Evolutionary conservation across 2,888 invertebrate genomes (phyloP).

Genomic region (Tachina lurida): DNA sequence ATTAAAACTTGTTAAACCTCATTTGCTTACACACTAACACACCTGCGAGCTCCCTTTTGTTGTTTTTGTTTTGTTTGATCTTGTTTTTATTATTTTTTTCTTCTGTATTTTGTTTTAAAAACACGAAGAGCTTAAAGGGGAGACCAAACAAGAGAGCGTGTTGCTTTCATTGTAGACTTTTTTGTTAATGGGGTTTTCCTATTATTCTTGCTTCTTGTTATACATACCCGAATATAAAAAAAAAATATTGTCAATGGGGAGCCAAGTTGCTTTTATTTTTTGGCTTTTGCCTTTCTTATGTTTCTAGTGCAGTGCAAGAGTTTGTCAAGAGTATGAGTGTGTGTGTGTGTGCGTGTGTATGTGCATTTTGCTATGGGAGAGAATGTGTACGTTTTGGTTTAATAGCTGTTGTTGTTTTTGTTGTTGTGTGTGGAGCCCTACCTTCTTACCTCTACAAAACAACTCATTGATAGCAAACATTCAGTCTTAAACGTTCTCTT

Average conservation of each 20-base stretch:
- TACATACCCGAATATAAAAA: constrained; percentile 58
- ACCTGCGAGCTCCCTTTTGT: constrained; percentile 66
- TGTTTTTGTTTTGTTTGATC: neutral
- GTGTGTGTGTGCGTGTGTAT: constrained; percentile 4
- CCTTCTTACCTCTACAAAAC: constrained; percentile 66
- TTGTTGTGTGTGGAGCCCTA: constrained; percentile 60
- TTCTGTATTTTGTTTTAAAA: neutral
- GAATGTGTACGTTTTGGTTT: constrained; percentile 35
- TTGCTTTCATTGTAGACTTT: constrained; percentile 51
- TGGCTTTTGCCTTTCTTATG: constrained; percentile 44
- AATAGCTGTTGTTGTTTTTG: neutral
- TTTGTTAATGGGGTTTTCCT: constrained; percentile 66
- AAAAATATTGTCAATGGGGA: constrained; percentile 66
- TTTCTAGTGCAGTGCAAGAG: constrained; percentile 40
- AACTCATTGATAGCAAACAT: constrained; percentile 70
- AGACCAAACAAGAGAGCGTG: constrained; percentile 34
- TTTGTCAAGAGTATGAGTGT: neutral
- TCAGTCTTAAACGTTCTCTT: constrained; percentile 82
- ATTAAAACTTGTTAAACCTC: constrained; percentile 65
- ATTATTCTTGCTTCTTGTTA: constrained; percentile 67
- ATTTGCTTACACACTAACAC: constrained; percentile 54
- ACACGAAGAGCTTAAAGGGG: constrained; percentile 5
- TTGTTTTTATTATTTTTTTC: neutral
- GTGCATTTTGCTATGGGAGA: constrained; percentile 32
- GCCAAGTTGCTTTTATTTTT: constrained; percentile 45